Evolutionary conservation across 2,888 invertebrate genomes (phyloP), one percentile per base, ranked within the genome.

Genomic region (Buathra laborator): DNA sequence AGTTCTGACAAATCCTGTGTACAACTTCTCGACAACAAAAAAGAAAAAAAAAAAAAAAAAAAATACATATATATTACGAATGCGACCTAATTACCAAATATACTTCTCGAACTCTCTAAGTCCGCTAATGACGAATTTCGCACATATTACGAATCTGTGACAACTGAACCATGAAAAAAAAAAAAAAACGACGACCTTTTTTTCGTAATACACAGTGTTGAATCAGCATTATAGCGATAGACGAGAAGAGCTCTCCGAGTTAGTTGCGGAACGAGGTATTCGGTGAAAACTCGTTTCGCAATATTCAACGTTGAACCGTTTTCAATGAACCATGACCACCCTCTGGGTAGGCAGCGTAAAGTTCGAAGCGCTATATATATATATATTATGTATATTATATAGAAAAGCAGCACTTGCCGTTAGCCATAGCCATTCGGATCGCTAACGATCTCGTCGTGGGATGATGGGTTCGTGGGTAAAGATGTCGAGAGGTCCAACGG

Each of bases 401-500:
- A 80, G 66, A 66, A 48, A 32, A 51, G 12, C 12, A 44, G 64
- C 62, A 79, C 79, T 79, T 48, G 43, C 64, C 37, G 75, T 75
- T 76, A 66, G 66, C 56, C 44, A 51, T 37, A 66, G 56, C 70
- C 37, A 79, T 83, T 83, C 66, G 72, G 62, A 74, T 74, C 66
- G 80, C 80, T 76, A 84, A 84, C 80, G 75, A 80, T 84, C 76
- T 56, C 71, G 37, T 37, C 53, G 10, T 56, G 19, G 56, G 43
- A 43, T 71, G 80, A 84, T 84, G 64, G 80, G 80, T 59, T 72
- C 43, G 59, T 67, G 71, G 80, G 76, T 70, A 76, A 80, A 76
- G 84, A 84, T 76, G 76, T 84, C 76, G 83, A 84, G 83, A 76
- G 70, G 80, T 80, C 66, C 71, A 80, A 84, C 56, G 48, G 83